Conservation (phyloP, 1,140 invertebrate species). For the Solenopsis fugax region DNA sequence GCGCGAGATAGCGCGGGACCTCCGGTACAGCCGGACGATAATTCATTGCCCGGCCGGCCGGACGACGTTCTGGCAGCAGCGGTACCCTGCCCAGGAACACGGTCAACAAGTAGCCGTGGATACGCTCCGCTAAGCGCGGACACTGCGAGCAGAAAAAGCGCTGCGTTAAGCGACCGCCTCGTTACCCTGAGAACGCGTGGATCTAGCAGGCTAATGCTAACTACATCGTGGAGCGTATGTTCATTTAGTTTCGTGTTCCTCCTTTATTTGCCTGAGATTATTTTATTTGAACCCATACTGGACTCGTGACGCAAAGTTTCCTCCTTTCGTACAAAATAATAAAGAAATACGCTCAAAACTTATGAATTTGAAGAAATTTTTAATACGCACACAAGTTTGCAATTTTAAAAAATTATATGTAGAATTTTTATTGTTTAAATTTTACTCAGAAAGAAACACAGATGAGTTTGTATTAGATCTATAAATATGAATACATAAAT, state of each 20-base stretch:
- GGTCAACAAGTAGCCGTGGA: conserved; percentile 82
- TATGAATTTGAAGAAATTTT: background rate
- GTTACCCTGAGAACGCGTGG: conserved; percentile 48
- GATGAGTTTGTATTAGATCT: background rate
- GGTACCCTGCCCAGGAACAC: conserved; percentile 72
- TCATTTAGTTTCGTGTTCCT: background rate
- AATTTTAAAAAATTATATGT: background rate
- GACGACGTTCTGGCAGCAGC: conserved; percentile 57
- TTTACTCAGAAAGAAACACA: background rate
- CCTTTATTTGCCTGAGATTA: conserved; percentile 15
- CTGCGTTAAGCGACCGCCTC: conserved; percentile 70
- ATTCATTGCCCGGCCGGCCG: conserved; percentile 75
- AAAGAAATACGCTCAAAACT: background rate
- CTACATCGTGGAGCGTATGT: conserved; percentile 27
- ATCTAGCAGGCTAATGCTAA: conserved; percentile 1
- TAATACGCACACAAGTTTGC: background rate
- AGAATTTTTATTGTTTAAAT: background rate
- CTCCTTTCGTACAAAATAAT: background rate
- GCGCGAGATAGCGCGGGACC: conserved; percentile 77
- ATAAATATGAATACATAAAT: background rate
- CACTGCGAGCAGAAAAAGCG: conserved; percentile 72
- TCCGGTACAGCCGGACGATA: conserved; percentile 77
- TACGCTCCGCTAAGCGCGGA: conserved; percentile 71
- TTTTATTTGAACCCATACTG: background rate
- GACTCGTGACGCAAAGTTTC: background rate